Percentiles rank a stretch among this genome's conserved stretches.
phyloP scores from a whole-genome alignment of 2,888 invertebrate genomes.

The Plagodis dolabraria region DNA sequence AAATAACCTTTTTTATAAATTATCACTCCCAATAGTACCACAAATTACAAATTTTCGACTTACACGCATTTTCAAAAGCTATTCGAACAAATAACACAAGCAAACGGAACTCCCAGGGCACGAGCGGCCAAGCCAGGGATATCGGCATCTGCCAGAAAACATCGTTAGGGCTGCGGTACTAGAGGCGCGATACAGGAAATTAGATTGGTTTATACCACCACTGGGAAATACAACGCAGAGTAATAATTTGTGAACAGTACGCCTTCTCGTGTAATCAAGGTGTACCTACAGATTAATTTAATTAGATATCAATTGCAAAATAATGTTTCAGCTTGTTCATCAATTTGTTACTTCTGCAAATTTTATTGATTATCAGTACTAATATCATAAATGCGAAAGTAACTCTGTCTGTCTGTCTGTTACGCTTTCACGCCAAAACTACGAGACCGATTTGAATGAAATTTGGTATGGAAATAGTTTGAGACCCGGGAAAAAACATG shows the following conservation, averaged over 20 bases:
- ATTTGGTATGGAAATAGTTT: no score
- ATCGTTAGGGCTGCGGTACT: constrained; percentile 4
- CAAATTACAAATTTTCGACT: not conserved
- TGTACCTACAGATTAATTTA: not conserved
- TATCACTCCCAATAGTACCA: no score
- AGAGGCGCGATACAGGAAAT: constrained; percentile 11
- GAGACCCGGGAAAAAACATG: no score
- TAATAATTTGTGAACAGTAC: not conserved
- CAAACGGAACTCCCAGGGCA: constrained; percentile 5
- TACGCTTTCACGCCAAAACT: no score
- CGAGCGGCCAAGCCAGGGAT: not conserved
- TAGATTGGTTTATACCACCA: constrained; percentile 21
- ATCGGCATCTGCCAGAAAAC: constrained; percentile 13
- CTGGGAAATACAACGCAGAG: constrained; percentile 15
- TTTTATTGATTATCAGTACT: no score
- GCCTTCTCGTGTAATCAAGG: not conserved
- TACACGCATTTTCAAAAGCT: constrained; percentile 1
- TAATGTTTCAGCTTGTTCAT: no score
- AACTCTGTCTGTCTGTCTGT: no score
- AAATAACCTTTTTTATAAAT: no score
- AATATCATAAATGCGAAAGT: no score
- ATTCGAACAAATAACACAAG: not conserved
- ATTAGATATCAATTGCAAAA: no score
- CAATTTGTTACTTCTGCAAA: no score
- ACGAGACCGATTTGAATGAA: no score